Percentiles rank a stretch among this genome's conserved stretches.
These are phyloP conservation scores for Ceratoteleas bidentatus DNA, from an alignment of 1,140 invertebrate genomes.

Conservation along the genomic window DNA sequence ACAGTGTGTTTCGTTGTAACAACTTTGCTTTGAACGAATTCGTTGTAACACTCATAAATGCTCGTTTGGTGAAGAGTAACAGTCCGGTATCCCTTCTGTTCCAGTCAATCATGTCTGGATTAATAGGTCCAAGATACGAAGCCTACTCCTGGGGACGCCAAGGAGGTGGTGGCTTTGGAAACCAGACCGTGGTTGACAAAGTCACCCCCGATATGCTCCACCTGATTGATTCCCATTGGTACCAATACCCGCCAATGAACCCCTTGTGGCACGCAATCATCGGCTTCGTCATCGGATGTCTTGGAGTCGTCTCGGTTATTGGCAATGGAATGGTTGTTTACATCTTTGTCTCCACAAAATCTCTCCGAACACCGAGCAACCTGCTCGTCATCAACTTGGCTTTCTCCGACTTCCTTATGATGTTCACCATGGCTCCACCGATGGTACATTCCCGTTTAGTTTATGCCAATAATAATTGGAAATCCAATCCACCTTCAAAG, in stretches of 20 bases:
- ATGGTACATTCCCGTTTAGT: conserved; percentile 82
- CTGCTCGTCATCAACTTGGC: conserved; percentile 92
- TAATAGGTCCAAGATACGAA: conserved; percentile 77
- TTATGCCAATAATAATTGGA: too few relatives aligned
- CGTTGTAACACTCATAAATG: neutral
- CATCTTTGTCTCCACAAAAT: conserved; percentile 90
- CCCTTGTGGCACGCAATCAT: conserved; percentile 90
- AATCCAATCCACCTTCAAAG: too few relatives aligned
- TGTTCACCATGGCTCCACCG: conserved; percentile 90
- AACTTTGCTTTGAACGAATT: too few relatives aligned
- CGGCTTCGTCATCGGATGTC: conserved; percentile 87
- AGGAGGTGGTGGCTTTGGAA: conserved; percentile 78
- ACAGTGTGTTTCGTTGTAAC: too few relatives aligned
- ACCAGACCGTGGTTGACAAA: conserved; percentile 88
- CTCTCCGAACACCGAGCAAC: conserved; percentile 91
- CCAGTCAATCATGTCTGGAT: conserved; percentile 73
- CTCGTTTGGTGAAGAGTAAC: neutral
- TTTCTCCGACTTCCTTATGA: conserved; percentile 94
- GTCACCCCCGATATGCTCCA: conserved; percentile 88
- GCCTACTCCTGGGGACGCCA: conserved; percentile 69
- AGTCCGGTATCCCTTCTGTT: conserved; percentile 8
- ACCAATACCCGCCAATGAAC: conserved; percentile 89
- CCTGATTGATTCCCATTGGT: conserved; percentile 87
- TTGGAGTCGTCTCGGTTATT: conserved; percentile 86
- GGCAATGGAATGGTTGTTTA: conserved; percentile 94